phyloP scores from a whole-genome alignment of 2,888 invertebrate species.

The Mesoligia furuncula region DNA sequence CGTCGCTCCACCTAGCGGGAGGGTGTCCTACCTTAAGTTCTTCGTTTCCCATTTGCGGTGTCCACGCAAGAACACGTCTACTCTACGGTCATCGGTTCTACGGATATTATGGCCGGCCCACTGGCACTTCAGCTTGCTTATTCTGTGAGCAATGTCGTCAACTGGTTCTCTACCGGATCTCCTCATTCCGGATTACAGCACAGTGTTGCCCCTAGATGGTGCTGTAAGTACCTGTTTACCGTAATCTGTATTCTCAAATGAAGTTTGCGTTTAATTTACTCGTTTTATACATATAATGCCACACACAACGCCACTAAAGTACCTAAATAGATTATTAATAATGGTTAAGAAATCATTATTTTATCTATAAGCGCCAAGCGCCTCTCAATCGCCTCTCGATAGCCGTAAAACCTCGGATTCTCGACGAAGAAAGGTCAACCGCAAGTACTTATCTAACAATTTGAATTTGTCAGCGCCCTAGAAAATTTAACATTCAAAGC shows the following conservation, averaged over 20 bases:
- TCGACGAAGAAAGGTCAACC: background rate
- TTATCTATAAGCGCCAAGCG: background rate
- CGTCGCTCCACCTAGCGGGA: too few relatives aligned
- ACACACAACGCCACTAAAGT: background rate
- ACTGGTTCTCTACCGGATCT: background rate
- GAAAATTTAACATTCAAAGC: background rate
- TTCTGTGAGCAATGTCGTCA: background rate
- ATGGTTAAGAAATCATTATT: background rate
- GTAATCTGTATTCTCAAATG: background rate
- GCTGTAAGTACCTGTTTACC: background rate
- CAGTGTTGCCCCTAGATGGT: background rate
- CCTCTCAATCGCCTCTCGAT: background rate
- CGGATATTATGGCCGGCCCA: too few relatives aligned
- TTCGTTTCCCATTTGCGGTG: too few relatives aligned
- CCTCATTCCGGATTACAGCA: background rate
- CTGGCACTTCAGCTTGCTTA: too few relatives aligned
- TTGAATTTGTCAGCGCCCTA: background rate
- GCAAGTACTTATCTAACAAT: background rate
- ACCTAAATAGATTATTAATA: background rate
- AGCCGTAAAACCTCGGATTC: slow-evolving; percentile 19
- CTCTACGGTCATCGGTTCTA: too few relatives aligned
- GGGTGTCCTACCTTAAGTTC: too few relatives aligned
- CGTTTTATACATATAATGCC: too few relatives aligned
- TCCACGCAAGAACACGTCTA: too few relatives aligned
- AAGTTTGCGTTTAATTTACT: background rate